Evolutionary conservation across 2,797 vertebrate genomes (phyloP).

Genomic region (Cryptoblepharus egeriae): DNA sequence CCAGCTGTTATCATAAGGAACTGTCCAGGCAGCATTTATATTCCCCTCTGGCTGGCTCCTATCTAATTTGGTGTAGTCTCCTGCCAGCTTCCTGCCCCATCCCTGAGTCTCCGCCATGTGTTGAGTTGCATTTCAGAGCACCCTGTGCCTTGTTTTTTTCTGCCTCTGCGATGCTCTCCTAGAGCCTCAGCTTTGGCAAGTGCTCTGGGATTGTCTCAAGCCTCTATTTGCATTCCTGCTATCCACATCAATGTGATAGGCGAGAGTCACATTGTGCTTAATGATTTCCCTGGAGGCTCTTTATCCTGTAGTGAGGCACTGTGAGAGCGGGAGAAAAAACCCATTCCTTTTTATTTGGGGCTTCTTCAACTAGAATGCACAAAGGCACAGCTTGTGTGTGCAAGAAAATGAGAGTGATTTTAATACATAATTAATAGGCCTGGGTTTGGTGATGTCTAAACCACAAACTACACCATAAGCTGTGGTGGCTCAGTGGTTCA

Average conservation of each 20-base stretch:
- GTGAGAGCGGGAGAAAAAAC: neutral
- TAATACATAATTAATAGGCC: neutral
- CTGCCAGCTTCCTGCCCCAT: slow-evolving; percentile 10
- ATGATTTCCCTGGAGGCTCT: neutral
- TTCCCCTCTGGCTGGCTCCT: neutral
- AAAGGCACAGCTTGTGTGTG: neutral
- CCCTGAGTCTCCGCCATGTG: neutral
- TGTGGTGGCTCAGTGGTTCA: too few relatives aligned
- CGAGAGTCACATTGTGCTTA: neutral
- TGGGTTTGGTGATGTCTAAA: neutral
- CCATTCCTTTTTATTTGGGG: neutral
- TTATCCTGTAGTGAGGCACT: neutral
- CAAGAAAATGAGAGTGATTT: neutral
- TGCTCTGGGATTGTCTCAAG: neutral
- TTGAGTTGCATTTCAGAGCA: neutral
- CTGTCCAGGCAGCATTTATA: neutral
- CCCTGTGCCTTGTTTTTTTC: neutral
- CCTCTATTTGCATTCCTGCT: slow-evolving; percentile 28
- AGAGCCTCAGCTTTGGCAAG: neutral
- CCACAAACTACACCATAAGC: too few relatives aligned
- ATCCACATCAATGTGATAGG: slow-evolving; percentile 17
- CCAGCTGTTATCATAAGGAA: neutral
- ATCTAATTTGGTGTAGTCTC: slow-evolving; percentile 29
- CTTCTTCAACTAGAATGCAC: neutral
- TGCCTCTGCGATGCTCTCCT: neutral